These are phyloP conservation scores for Sitta carolinensis DNA, from an alignment of 2,797 vertebrate genomes.

Conservation along the genomic window DNA sequence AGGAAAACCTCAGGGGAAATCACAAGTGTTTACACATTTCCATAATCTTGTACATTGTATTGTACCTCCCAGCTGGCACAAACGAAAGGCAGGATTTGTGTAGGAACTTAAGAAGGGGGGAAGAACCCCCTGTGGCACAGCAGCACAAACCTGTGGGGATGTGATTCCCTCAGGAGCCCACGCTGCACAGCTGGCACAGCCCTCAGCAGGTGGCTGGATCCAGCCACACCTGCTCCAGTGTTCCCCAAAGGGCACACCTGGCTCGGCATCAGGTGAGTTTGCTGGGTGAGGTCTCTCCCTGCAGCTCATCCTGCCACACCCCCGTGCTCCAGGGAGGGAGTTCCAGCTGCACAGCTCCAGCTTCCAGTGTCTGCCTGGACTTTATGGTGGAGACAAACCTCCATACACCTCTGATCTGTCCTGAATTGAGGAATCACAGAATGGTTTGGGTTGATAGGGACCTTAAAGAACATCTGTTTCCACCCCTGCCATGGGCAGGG, in stretches of 20 bases:
- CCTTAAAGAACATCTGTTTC: background rate
- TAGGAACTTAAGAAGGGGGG: background rate
- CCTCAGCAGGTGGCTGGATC: background rate
- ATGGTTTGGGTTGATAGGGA: background rate
- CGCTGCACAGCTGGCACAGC: background rate
- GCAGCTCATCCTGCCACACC: background rate
- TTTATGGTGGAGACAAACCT: background rate
- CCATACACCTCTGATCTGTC: accelerated
- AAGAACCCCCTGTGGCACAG: accelerated
- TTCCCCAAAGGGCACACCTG: background rate
- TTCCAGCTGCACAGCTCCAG: background rate
- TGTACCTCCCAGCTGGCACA: background rate
- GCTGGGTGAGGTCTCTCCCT: background rate
- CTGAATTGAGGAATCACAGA: background rate
- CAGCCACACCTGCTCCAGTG: background rate
- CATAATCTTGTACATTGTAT: background rate
- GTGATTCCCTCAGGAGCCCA: background rate
- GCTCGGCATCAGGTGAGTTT: background rate
- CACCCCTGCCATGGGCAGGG: background rate
- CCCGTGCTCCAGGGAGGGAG: accelerated
- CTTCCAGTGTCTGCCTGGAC: background rate
- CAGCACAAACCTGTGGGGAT: background rate
- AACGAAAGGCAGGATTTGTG: background rate
- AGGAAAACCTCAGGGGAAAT: background rate
- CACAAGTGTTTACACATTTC: background rate